Conservation (phyloP, 2,113 vertebrate species). For the Pachycephala philippinensis region DNA sequence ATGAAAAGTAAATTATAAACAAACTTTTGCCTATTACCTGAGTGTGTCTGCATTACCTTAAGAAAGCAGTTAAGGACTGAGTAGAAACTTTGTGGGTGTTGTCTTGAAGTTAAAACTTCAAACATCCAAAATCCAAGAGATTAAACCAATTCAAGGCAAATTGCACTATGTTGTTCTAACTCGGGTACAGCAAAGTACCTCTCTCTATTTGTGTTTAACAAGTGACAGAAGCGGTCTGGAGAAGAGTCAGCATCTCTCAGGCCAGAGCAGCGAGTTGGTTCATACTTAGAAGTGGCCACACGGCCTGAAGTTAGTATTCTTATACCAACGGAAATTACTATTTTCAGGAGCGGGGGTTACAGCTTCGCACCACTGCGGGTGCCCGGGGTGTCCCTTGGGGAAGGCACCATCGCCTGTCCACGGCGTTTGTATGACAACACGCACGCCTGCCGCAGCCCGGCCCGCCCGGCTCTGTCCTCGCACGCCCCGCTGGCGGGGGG, state of each 20-base stretch:
- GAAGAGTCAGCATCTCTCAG: neutral
- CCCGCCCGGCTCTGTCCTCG: neutral
- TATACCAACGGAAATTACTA: rapidly evolving
- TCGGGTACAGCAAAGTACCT: neutral
- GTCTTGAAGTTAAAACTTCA: neutral
- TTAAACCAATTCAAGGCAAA: neutral
- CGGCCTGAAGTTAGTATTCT: neutral
- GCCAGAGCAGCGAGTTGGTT: neutral
- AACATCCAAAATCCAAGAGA: neutral
- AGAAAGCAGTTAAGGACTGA: neutral
- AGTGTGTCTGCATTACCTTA: neutral
- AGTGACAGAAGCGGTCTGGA: neutral
- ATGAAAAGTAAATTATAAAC: neutral
- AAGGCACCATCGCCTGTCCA: neutral
- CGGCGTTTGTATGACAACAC: too few relatives aligned
- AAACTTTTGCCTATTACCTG: neutral
- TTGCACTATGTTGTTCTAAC: neutral
- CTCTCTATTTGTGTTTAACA: too few relatives aligned
- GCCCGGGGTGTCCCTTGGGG: too few relatives aligned
- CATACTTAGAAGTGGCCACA: neutral
- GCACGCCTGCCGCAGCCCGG: neutral
- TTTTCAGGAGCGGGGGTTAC: neutral
- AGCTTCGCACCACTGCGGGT: neutral
- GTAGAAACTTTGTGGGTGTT: neutral
- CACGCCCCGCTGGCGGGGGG: neutral